These are phyloP conservation scores for Melolontha melolontha DNA, from an alignment of 2,888 invertebrate species.

Conservation along the genomic window DNA sequence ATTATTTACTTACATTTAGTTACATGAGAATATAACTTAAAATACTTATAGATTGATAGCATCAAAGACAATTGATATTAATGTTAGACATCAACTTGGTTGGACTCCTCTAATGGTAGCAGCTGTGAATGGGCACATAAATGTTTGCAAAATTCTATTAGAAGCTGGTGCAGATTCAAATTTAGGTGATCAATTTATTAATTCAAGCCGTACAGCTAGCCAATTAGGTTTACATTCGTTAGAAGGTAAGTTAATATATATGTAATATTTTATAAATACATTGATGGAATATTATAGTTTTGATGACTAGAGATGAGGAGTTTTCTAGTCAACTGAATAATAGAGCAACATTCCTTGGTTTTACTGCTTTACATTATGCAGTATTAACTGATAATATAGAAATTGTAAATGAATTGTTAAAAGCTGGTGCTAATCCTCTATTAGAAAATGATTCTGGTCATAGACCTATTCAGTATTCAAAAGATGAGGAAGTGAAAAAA, in stretches of 20 bases:
- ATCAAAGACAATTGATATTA: constrained; percentile 70
- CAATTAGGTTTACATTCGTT: constrained; percentile 78
- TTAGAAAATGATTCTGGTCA: constrained; percentile 84
- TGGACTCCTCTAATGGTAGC: constrained; percentile 92
- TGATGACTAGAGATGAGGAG: constrained; percentile 82
- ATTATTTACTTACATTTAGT: constrained; percentile 4
- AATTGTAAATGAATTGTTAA: constrained; percentile 75
- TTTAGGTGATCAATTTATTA: constrained; percentile 80
- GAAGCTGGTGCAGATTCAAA: constrained; percentile 85
- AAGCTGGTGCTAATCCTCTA: constrained; percentile 80
- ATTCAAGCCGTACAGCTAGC: constrained; percentile 74
- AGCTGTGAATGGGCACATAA: constrained; percentile 79
- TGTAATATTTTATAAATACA: constrained; percentile 4
- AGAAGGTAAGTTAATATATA: constrained; percentile 68
- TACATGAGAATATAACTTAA: constrained; percentile 11
- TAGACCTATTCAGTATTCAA: constrained; percentile 79
- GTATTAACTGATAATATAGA: constrained; percentile 78
- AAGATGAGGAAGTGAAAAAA: constrained; percentile 72
- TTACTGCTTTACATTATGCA: constrained; percentile 91
- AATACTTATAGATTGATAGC: constrained; percentile 60
- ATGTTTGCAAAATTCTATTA: constrained; percentile 72
- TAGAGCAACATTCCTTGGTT: constrained; percentile 83
- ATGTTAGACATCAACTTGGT: constrained; percentile 80
- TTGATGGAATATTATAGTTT: constrained; percentile 61
- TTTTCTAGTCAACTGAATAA: constrained; percentile 80